Percentiles rank a stretch among this genome's conserved stretches.
phyloP scores from a whole-genome alignment of 2,113 vertebrate genomes.

The Eulemur rufifrons region DNA sequence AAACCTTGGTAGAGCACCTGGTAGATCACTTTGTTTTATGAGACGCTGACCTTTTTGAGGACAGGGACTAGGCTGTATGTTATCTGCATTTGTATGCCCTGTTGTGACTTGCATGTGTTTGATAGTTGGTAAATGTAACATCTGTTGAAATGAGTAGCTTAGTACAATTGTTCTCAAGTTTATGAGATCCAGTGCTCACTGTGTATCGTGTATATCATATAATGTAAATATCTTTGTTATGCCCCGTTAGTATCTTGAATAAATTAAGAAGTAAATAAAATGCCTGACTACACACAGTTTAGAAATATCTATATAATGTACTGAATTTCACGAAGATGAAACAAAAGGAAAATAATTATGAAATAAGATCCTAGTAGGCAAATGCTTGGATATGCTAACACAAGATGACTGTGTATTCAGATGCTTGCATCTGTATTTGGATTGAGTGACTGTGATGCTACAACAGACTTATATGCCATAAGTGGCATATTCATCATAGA shows the following conservation, averaged over 20 bases:
- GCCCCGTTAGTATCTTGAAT: neutral
- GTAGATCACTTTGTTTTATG: constrained; percentile 12
- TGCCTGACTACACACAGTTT: neutral
- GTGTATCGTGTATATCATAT: neutral
- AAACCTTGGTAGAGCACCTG: neutral
- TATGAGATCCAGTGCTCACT: neutral
- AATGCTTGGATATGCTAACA: neutral
- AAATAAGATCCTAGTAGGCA: neutral
- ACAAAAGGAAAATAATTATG: neutral
- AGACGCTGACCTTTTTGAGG: neutral
- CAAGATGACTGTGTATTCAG: neutral
- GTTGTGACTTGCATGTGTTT: neutral
- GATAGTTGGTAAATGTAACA: neutral
- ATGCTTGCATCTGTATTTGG: neutral
- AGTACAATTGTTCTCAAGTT: neutral
- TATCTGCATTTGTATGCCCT: neutral
- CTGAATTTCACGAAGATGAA: neutral
- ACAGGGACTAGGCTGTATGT: neutral
- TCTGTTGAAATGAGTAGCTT: neutral
- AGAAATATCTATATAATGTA: neutral
- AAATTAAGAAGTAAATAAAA: neutral
- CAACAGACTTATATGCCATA: neutral
- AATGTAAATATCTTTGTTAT: neutral
- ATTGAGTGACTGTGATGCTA: neutral
- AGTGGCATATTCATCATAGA: neutral